Evolutionary conservation across 2,888 invertebrate genomes (phyloP).

Genomic region (Lysandra bellargus): DNA sequence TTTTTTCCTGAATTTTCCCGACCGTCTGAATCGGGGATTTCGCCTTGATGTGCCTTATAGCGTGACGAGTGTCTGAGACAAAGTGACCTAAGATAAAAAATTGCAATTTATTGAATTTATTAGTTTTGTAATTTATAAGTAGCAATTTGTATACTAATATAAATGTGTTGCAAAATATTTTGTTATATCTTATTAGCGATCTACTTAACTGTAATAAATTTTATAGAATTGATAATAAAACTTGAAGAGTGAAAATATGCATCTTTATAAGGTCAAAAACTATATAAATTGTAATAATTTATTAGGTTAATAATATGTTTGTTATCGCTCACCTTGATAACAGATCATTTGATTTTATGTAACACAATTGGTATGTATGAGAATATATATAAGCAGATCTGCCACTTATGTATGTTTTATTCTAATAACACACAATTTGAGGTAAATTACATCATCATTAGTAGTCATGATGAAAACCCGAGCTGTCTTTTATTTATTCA

Average conservation of each 20-base stretch:
- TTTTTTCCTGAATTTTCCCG: slow-evolving; percentile 56
- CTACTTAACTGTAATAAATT: not conserved
- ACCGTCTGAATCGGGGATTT: slow-evolving; percentile 60
- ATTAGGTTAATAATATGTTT: not conserved
- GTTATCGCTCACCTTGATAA: not conserved
- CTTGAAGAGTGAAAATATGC: not conserved
- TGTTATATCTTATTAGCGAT: not conserved
- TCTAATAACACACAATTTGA: slow-evolving; percentile 15
- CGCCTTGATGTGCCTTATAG: slow-evolving; percentile 49
- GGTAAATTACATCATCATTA: slow-evolving; percentile 29
- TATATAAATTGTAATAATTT: not conserved
- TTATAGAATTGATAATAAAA: not conserved
- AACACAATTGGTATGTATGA: slow-evolving; percentile 21
- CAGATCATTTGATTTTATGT: slow-evolving; percentile 7
- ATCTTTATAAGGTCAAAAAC: slow-evolving; percentile 4
- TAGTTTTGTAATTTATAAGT: not conserved
- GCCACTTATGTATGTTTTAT: slow-evolving; percentile 21
- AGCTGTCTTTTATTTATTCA: not conserved
- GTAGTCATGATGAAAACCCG: slow-evolving; percentile 12
- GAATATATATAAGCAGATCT: slow-evolving; percentile 13
- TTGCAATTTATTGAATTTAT: not conserved
- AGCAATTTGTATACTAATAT: not conserved
- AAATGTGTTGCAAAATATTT: not conserved
- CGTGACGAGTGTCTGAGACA: slow-evolving; percentile 52
- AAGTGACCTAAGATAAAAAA: slow-evolving; percentile 32